Base-by-base conservation (phyloP, 2,888 invertebrate species). In the Aphidius colemani region DNA sequence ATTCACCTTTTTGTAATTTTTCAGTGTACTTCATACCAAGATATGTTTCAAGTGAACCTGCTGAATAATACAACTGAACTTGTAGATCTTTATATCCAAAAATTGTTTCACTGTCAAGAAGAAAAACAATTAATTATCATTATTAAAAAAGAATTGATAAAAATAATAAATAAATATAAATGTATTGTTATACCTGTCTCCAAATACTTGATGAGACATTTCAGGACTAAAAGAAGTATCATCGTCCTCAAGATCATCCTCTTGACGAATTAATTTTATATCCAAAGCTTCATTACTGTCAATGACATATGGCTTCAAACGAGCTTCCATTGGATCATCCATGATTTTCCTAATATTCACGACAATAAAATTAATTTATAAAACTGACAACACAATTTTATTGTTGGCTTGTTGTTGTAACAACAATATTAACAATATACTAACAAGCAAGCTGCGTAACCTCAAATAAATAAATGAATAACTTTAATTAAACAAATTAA, bases 191-290 rank as follows among this genome's bases (percentile, higher is more conserved):
- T 76, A 87, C 87, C 88, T 90, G 71, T 94, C 92, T 6, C 95
- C 95, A 82, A 95, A 96, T 64, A 96, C 90, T 83, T 97, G 96
- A 85, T 97, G 95, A 59, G 94, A 92, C 92, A 96, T 95, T 63
- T 90, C 90, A 0, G 96, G 95, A 46, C 87, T 85, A 77, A 95
- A 95, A 45, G 85, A 84, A 7, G 84, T 81, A 1, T 85, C 83
- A 44, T 89, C 88, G 81, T 91, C 86, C 66, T 89, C 86, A 45
- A 93, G 79, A 79, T 93, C 93, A 46, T 86, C 82, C 30, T 84
- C 81, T 65, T 83, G 82, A 59, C 90, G 86, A 58, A 93, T 89
- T 39, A 85, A 74, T 75, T 85, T 85, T 9, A 85, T 82, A 72
- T 85, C 83, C 39, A 86, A 70, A 6, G 82, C 85, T 53, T 84